A percentile compares a stretch with the other conserved stretches of the same genome.
These are phyloP conservation scores for Acronicta leporina DNA, from an alignment of 2,888 invertebrate genomes.

Conservation along the genomic window DNA sequence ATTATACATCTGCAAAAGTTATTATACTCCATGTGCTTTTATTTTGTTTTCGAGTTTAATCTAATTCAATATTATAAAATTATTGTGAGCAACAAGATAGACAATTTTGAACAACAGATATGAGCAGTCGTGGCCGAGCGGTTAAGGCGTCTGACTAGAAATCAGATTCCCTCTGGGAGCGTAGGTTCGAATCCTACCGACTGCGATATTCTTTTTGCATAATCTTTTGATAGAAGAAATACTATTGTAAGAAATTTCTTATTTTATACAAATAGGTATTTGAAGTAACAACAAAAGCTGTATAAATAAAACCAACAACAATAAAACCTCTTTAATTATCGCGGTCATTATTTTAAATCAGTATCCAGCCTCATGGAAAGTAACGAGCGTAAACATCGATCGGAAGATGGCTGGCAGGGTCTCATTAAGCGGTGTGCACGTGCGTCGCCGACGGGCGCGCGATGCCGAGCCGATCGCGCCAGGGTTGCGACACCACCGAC, in stretches of 20 bases:
- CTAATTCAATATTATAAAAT: slow-evolving; percentile 22
- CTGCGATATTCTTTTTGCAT: slow-evolving; percentile 87
- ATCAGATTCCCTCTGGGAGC: slow-evolving; percentile 97
- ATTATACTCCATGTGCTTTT: slow-evolving; percentile 7
- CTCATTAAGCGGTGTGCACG: slow-evolving; percentile 81
- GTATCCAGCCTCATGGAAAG: slow-evolving; percentile 63
- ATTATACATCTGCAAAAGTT: slow-evolving; percentile 46
- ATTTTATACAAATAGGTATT: not conserved
- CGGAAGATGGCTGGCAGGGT: slow-evolving; percentile 75
- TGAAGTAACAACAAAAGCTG: slow-evolving; percentile 5
- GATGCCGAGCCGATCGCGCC: slow-evolving; percentile 47
- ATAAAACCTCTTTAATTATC: slow-evolving; percentile 44
- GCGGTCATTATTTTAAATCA: slow-evolving; percentile 57
- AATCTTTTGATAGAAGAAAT: not conserved
- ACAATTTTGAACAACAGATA: not conserved
- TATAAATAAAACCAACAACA: slow-evolving; percentile 32
- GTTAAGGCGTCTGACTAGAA: slow-evolving; percentile 97
- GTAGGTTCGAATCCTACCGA: slow-evolving; percentile 97
- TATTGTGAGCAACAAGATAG: slow-evolving; percentile 10
- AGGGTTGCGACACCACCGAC: slow-evolving; percentile 62
- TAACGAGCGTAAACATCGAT: slow-evolving; percentile 74
- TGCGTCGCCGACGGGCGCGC: slow-evolving; percentile 75
- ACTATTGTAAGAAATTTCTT: not conserved
- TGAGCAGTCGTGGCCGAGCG: slow-evolving; percentile 95
- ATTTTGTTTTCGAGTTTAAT: slow-evolving; percentile 23